Base-by-base conservation (phyloP, 2,888 invertebrate genomes). In the Lithophane semibrunnea region DNA sequence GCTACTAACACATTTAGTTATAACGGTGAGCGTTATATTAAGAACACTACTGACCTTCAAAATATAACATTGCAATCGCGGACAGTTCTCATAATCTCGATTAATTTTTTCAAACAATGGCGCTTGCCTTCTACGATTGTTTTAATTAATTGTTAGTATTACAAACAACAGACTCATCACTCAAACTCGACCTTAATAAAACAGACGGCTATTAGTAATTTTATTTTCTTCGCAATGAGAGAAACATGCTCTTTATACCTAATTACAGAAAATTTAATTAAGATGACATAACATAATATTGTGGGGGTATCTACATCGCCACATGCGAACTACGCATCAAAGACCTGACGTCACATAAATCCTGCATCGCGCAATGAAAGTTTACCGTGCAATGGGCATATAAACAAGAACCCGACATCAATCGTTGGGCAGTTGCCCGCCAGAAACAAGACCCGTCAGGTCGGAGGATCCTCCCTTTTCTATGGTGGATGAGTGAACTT, bases 21-120 rank as follows among this genome's bases (percentile, higher is more conserved):
- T 77, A 82, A 78, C 76, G 65, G 78, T 72, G 13, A 76, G 69
- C 73, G 72, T 80, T 86, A 87, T 86, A 85, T 73, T 74, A 83
- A 83, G 79, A 88, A 79, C 77, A 80, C 80, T 76, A 76, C 76
- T 88, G 84, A 89, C 90, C 90, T 90, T 90, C 84, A 83, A 80
- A 82, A 84, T 82, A 77, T 79, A 85, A 83, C 80, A 80, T 71
- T 80, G 80, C 81, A 81, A 75, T 79, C 83, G 80, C 75, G 81
- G 80, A 73, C 64, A 75, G 82, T 76, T 76, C 81, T 56, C 75
- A 78, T 76, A 75, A 84, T 82, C 68, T 67, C 69, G 29, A 77
- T 74, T 61, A 69, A 69, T 29, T 73, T 66, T 70, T 79, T 64
- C 29, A 75, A 82, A 80, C 74, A 78, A 75, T 74, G 63, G 65